Base-by-base conservation (phyloP, 2,113 vertebrate species). In the Cinclus cinclus region DNA sequence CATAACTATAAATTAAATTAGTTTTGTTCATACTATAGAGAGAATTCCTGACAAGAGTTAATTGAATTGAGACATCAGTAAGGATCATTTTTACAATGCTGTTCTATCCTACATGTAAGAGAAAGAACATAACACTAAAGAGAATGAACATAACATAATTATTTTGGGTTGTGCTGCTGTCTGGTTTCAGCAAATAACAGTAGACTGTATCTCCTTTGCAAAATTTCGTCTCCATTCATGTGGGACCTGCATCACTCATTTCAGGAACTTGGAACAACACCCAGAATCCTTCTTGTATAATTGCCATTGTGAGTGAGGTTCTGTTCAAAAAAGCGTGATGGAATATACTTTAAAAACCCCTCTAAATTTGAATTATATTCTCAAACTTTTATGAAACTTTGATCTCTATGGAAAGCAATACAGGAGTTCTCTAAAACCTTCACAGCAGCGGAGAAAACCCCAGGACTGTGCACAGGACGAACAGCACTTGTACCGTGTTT, bases 291-390 rank as follows among this genome's bases (percentile, higher is more conserved):
- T 37, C 31, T 28, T 37, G 56, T 31, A 1, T n/a, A 83, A 68
- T 0, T 60, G 44, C 23, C 23, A 35, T 33, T 77, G 18, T 35
- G 10, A 1, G 1, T 46, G n/a, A 93, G 31, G 21, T 39, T 89
- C 28, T 42, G 63, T 20, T 30, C n/a, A 81, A 78, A 79, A 60
- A 17, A 41, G 24, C 0, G 0, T 28, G 11, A 82, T 21, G 11
- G 27, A 77, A 63, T 9, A 8, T 4, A 31, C 0, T 30, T 52
- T 5, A 11, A 50, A 33, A 0, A 1, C 3, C 2, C 2, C 22
- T 68, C 31, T 75, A 47, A 37, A 79, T 33, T 10, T 46, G 42
- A 90, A 59, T 6, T 7, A 60, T 7, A 42, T 25, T 63, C 52
- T 63, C 37, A 39, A 60, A 67, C 5, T 56, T 63, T 5, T 13